Evolutionary conservation across 2,113 vertebrate species (phyloP).

Genomic region (Spea multiplicata): DNA sequence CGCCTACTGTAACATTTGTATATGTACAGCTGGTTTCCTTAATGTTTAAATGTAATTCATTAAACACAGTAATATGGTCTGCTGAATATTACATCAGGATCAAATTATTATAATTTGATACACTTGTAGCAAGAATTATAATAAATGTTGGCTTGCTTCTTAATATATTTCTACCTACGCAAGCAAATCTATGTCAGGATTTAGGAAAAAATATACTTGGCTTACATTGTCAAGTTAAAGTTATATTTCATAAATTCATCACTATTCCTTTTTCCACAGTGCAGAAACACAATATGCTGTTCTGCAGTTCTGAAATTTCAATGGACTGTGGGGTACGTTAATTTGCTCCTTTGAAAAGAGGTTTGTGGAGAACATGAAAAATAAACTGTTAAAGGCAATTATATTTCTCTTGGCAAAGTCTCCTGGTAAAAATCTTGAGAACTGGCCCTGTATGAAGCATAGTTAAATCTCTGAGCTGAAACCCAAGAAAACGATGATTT

Average conservation of each 20-base stretch:
- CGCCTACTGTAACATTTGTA: too few species aligned
- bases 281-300: background rate
- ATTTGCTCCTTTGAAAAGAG: constrained; percentile 24
- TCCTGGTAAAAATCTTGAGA: too few species aligned
- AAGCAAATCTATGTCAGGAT: constrained; percentile 6
- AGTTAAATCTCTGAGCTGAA: too few species aligned
- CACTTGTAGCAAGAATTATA: background rate
- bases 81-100: background rate
- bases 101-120: background rate
- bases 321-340: background rate
- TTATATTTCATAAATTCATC: constrained; percentile 14
- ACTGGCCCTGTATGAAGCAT: too few species aligned
- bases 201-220: background rate
- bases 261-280: background rate
- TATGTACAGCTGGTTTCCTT: too few species aligned
- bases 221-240: background rate
- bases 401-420: too few species aligned
- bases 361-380: constrained; percentile 9
- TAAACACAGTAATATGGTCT: too few species aligned
- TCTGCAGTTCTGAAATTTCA: background rate
- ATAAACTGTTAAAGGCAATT: background rate
- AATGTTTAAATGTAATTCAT: too few species aligned
- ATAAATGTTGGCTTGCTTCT: background rate
- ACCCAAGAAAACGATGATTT: too few species aligned
- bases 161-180: background rate